phyloP scores from a whole-genome alignment of 1,140 invertebrate species.

The Cotesia vestalis region DNA sequence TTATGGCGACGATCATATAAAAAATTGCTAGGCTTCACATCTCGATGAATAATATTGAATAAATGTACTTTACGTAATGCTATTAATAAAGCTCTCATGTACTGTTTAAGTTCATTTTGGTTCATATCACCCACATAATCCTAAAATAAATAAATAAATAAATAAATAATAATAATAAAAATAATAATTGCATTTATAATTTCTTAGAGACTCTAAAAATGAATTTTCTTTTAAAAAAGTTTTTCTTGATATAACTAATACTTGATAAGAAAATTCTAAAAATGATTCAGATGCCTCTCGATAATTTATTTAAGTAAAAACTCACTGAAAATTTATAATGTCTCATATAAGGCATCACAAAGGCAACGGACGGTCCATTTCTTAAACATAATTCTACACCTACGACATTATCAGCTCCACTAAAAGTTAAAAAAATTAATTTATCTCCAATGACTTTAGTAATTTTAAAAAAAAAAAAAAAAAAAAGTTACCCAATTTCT shows the following conservation, averaged over 20 bases:
- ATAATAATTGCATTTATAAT: no score
- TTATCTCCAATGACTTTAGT: not conserved
- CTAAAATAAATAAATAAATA: constrained; percentile 60
- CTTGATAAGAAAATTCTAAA: no score
- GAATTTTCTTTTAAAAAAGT: no score
- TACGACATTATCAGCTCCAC: constrained; percentile 84
- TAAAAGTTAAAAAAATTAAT: constrained; percentile 61
- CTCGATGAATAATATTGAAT: constrained; percentile 88
- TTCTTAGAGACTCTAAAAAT: no score
- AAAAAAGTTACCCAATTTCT: constrained; percentile 75
- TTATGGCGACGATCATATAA: constrained; percentile 82
- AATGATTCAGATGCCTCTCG: no score
- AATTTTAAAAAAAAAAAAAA: constrained; percentile 7
- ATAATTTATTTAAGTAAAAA: constrained; percentile 34
- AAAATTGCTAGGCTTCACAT: constrained; percentile 95
- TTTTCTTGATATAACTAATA: no score
- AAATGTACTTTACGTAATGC: constrained; percentile 84
- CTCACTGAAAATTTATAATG: constrained; percentile 83
- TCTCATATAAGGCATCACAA: constrained; percentile 90
- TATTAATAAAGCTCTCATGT: constrained; percentile 84
- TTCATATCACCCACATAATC: constrained; percentile 80
- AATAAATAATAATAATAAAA: no score
- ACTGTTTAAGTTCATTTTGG: constrained; percentile 76
- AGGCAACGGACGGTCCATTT: constrained; percentile 81
- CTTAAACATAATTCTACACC: constrained; percentile 82